These are phyloP conservation scores for Poecile atricapillus DNA, from an alignment of 2,113 vertebrate genomes.

Conservation along the genomic window DNA sequence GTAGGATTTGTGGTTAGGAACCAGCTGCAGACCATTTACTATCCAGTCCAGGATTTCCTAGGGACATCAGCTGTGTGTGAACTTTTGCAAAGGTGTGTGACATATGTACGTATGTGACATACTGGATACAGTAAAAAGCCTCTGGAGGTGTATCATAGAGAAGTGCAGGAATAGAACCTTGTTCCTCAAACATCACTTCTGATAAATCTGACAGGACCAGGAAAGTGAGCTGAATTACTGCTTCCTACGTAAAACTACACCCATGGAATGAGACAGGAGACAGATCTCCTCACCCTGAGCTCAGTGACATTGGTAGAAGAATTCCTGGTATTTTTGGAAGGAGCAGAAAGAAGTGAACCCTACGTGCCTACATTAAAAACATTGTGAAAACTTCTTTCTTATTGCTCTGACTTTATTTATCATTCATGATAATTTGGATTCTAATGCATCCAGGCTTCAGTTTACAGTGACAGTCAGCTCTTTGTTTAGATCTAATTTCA, in stretches of 20 bases:
- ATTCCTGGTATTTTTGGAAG: background rate
- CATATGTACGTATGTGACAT: background rate
- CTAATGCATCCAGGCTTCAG: background rate
- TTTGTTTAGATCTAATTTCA: conserved; percentile 39
- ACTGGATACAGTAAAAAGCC: background rate
- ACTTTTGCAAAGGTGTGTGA: background rate
- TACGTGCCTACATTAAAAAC: background rate
- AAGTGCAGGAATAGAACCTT: background rate
- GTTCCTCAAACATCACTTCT: background rate
- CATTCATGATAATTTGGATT: background rate
- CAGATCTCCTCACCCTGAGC: background rate
- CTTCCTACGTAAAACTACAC: background rate
- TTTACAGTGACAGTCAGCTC: background rate
- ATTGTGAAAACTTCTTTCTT: background rate
- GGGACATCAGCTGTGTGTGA: background rate
- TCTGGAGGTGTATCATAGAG: background rate
- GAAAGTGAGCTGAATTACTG: background rate
- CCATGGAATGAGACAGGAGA: background rate
- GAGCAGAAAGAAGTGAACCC: background rate
- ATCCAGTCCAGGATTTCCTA: background rate
- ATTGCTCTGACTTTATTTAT: background rate
- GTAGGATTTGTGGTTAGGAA: background rate
- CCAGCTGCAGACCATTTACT: background rate
- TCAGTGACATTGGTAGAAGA: background rate
- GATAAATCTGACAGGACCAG: background rate